phyloP scores from a whole-genome alignment of 2,113 vertebrate genomes.

The Acrocephalus kingi region DNA sequence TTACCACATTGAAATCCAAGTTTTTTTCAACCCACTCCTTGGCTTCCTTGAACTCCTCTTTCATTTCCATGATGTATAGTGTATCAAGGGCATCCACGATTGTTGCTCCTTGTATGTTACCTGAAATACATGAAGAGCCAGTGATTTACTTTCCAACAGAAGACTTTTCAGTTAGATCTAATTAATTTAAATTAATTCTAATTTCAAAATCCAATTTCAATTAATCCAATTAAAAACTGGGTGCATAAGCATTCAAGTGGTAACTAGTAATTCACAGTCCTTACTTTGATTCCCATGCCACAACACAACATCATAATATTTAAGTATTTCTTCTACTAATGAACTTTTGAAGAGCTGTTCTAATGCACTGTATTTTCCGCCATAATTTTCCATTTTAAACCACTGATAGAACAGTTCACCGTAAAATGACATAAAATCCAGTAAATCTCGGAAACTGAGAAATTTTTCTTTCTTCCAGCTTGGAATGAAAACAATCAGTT shows the following conservation, averaged over 20 bases:
- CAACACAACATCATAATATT: not conserved
- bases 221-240: not conserved
- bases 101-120: constrained; percentile 92
- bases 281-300: not conserved
- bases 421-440: not conserved
- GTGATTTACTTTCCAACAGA: not conserved
- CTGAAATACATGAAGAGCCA: constrained; percentile 64
- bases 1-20: constrained; percentile 95
- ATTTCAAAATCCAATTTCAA: constrained; percentile 15
- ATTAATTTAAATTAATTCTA: constrained; percentile 17
- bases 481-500: not conserved
- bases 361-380: not conserved
- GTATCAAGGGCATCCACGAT: constrained; percentile 97
- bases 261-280: not conserved
- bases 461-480: not conserved
- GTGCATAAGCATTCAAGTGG: not conserved
- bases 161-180: not conserved
- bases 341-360: not conserved
- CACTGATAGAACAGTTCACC: not conserved
- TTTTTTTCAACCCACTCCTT: constrained; percentile 94
- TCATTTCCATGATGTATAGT: constrained; percentile 96
- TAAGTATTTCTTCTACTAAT: not conserved
- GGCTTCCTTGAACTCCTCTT: constrained; percentile 90
- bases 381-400: not conserved
- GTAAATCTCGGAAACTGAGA: not conserved